Conservation (phyloP, 2,113 vertebrate species). For the Salvelinus alpinus region DNA sequence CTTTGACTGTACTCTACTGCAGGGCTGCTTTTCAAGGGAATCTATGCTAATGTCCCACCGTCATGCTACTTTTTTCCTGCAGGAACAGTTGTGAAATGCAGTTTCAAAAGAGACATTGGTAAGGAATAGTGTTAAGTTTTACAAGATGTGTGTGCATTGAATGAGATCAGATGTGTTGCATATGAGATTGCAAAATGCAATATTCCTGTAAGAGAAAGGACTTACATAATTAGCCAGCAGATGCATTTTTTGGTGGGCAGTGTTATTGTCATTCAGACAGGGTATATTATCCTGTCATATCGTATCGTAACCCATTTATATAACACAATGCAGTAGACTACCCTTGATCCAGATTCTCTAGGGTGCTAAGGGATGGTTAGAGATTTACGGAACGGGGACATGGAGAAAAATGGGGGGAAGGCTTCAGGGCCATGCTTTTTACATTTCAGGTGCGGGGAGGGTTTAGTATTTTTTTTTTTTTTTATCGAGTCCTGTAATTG, state of each 20-base stretch:
- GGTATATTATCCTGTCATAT: neutral
- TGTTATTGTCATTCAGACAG: neutral
- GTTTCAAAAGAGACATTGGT: neutral
- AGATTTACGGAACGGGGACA: neutral
- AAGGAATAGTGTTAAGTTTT: neutral
- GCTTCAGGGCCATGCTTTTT: no score
- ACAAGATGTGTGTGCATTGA: neutral
- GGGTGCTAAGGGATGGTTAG: neutral
- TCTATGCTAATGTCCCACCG: neutral
- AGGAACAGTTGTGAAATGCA: neutral
- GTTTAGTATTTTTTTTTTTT: no score
- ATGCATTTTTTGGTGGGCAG: neutral
- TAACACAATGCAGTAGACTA: constrained; percentile 3
- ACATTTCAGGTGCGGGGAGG: no score
- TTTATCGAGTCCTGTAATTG: no score
- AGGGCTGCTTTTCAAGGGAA: neutral
- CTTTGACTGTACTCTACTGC: neutral
- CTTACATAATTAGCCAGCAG: neutral
- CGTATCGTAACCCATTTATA: neutral
- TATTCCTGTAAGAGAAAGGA: neutral
- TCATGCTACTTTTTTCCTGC: neutral
- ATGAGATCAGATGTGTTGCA: neutral
- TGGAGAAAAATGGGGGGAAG: no score
- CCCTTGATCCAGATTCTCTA: neutral
- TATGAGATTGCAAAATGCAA: neutral